Evolutionary conservation across 2,797 vertebrate genomes (phyloP).

Genomic region (Esox lucius): DNA sequence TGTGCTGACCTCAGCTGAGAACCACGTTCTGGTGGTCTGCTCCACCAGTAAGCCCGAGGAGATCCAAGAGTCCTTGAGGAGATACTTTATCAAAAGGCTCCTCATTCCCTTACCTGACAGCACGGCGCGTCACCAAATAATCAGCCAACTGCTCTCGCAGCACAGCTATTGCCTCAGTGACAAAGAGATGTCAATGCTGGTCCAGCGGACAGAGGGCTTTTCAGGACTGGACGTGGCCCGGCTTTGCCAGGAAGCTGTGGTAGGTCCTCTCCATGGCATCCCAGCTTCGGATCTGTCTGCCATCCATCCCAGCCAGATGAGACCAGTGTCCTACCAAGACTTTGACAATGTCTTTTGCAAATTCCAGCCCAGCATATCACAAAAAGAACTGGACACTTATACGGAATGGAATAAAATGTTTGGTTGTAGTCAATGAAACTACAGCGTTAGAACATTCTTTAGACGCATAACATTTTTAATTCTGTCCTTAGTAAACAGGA

Average conservation of each 20-base stretch:
- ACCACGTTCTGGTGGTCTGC: constrained; percentile 96
- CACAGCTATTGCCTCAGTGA: constrained; percentile 99
- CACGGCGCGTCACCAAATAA: constrained; percentile 97
- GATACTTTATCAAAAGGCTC: constrained; percentile 98
- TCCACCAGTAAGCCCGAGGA: constrained; percentile 98
- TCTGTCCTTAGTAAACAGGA: constrained; percentile 80
- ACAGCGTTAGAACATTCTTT: constrained; percentile 65
- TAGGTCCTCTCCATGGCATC: constrained; percentile 92
- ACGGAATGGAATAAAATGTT: constrained; percentile 99
- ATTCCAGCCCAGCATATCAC: constrained; percentile 98
- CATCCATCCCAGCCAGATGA: constrained; percentile 94
- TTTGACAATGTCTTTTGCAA: constrained; percentile 99
- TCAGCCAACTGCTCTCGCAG: constrained; percentile 98
- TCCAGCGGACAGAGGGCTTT: constrained; percentile 98
- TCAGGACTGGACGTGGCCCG: constrained; percentile 95
- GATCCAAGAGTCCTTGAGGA: constrained; percentile 94
- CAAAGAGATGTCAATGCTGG: constrained; percentile 97
- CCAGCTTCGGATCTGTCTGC: constrained; percentile 89
- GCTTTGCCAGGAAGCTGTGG: constrained; percentile 95
- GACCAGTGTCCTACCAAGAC: constrained; percentile 97
- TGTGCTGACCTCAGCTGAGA: constrained; percentile 91
- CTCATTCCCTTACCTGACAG: constrained; percentile 96
- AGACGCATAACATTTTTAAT: constrained; percentile 68
- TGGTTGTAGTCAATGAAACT: constrained; percentile 95
- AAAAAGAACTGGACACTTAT: constrained; percentile 98